Percentiles rank a stretch among this genome's conserved stretches.
phyloP scores from a whole-genome alignment of 1,140 invertebrate species.

The Calephelis virginiensis region DNA sequence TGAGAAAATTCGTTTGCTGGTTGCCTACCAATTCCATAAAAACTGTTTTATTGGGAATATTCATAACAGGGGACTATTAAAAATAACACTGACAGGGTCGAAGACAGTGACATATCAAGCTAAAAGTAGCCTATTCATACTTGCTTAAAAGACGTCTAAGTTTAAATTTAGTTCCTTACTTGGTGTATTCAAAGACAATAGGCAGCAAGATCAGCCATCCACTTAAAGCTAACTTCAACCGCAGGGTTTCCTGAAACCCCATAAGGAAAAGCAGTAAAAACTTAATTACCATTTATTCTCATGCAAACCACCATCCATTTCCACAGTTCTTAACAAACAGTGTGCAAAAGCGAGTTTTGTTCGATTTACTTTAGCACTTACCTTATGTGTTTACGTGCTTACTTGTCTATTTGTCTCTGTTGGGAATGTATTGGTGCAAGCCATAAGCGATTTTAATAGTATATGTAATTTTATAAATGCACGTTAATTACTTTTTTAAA shows the following conservation, averaged over 20 bases:
- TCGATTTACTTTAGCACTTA: slow-evolving; percentile 49
- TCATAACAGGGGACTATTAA: too few relatives aligned
- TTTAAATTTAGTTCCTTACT: slow-evolving; percentile 4
- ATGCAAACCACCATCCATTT: slow-evolving; percentile 35
- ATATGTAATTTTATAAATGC: too few relatives aligned
- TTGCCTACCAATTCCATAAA: too few relatives aligned
- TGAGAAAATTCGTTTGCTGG: too few relatives aligned
- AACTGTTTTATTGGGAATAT: too few relatives aligned
- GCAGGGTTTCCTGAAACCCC: slow-evolving; percentile 17
- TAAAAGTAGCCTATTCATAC: background rate
- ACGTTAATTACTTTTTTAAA: too few relatives aligned
- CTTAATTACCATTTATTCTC: slow-evolving; percentile 34
- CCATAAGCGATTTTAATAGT: background rate
- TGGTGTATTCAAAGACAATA: background rate
- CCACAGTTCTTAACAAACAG: slow-evolving; percentile 34
- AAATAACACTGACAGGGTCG: too few relatives aligned
- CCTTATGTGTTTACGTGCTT: slow-evolving; percentile 37
- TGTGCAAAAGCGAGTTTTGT: slow-evolving; percentile 38
- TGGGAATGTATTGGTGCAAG: background rate
- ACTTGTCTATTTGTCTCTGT: slow-evolving; percentile 40
- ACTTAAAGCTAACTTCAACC: background rate
- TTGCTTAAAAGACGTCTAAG: background rate
- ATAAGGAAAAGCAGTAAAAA: slow-evolving; percentile 32
- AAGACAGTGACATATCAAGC: too few relatives aligned
- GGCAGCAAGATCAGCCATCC: slow-evolving; percentile 1